Evolutionary conservation across 2,113 vertebrate genomes (phyloP).

Genomic region (Rhinoptilus africanus): DNA sequence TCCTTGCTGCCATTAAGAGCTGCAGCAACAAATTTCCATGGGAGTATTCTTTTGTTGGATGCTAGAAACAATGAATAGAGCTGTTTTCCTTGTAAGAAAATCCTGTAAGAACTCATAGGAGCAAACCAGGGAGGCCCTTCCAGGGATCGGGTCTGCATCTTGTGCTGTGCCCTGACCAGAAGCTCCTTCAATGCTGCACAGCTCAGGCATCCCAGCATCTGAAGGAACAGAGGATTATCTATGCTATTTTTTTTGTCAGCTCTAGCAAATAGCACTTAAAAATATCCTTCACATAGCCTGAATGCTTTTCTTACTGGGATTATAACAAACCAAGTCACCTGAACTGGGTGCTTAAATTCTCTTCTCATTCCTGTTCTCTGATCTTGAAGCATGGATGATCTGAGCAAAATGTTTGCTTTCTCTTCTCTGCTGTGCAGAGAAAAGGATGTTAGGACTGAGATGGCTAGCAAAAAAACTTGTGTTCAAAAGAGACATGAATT

Average conservation of each 20-base stretch:
- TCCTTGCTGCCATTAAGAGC: background rate
- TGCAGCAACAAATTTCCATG: background rate
- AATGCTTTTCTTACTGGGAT: background rate
- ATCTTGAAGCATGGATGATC: background rate
- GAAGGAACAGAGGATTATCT: background rate
- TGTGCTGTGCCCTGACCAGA: rapidly evolving
- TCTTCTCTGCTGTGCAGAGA: background rate
- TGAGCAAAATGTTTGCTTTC: background rate
- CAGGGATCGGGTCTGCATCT: background rate
- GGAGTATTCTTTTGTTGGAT: background rate
- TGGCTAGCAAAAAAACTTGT: background rate
- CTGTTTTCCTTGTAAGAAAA: background rate
- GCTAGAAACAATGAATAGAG: background rate
- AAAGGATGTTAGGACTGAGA: background rate
- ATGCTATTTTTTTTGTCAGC: background rate
- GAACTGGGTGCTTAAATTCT: background rate
- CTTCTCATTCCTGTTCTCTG: background rate
- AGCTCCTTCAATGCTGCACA: background rate
- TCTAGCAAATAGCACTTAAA: background rate
- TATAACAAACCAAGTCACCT: background rate
- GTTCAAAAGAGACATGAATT: background rate
- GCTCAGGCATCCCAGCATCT: background rate
- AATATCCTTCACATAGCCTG: background rate
- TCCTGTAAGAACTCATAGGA: background rate
- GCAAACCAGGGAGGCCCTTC: background rate